A percentile compares a stretch with the other conserved stretches of the same genome.
Evolutionary conservation across 2,888 invertebrate species (phyloP).

Genomic region (Morpho deidamia): DNA sequence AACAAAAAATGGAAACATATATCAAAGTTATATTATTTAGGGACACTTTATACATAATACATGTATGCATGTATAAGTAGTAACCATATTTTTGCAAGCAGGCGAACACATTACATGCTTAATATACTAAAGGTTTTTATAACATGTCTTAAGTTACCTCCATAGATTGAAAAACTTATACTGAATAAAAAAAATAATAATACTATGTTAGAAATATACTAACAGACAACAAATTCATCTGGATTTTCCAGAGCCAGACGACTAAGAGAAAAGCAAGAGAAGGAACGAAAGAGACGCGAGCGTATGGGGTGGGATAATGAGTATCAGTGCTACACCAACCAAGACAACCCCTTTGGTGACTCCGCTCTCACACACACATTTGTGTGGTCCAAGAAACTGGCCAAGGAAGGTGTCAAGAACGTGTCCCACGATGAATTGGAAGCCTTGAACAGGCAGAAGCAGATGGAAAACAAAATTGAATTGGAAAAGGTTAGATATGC

Average conservation of each 20-base stretch:
- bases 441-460: slow-evolving; percentile 88
- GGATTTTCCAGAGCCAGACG: slow-evolving; percentile 77
- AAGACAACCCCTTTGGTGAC: slow-evolving; percentile 99
- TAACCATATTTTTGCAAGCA: too few relatives aligned
- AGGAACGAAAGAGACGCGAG: slow-evolving; percentile 91
- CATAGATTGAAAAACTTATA: too few relatives aligned
- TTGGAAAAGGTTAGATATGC: slow-evolving; percentile 85
- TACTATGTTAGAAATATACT: too few relatives aligned
- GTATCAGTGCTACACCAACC: slow-evolving; percentile 97
- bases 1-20: too few relatives aligned
- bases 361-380: slow-evolving; percentile 96
- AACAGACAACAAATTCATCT: neutral
- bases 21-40: too few relatives aligned
- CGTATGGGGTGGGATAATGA: slow-evolving; percentile 99
- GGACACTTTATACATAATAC: too few relatives aligned
- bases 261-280: slow-evolving; percentile 93
- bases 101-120: too few relatives aligned
- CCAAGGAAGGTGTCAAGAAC: slow-evolving; percentile 92
- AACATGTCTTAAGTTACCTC: too few relatives aligned
- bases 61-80: too few relatives aligned
- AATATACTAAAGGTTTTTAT: too few relatives aligned
- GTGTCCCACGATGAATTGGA: slow-evolving; percentile 89
- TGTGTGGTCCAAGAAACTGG: slow-evolving; percentile 97
- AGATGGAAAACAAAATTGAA: slow-evolving; percentile 94
- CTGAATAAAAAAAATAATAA: too few relatives aligned